Base-by-base conservation (phyloP, 2,113 vertebrate species). In the Chamaea fasciata region DNA sequence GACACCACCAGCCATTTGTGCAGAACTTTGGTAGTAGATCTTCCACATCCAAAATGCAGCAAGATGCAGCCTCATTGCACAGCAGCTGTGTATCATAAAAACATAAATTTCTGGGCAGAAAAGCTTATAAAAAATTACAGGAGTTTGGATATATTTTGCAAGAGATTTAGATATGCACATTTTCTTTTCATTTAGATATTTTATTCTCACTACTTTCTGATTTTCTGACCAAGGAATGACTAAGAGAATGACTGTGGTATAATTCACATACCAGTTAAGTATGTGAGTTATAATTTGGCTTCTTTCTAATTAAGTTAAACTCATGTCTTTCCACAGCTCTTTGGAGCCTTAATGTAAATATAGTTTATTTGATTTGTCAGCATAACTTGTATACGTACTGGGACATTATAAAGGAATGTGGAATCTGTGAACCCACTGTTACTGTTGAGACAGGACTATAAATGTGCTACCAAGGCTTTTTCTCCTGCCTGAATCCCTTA, bases 361-460 rank as follows among this genome's bases (percentile, higher is more conserved):
- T 17, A 84, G 52, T 82, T 83, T 95, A 94, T 93, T 97, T 88
- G 76, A 94, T 97, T 91, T 97, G 95, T 92, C 81, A 96, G 56
- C 33, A 82, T 74, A 87, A 90, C 91, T 83, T 92, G 24, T 94
- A 30, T 91, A 68, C 93, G 87, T 94, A 94, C 39, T 80, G 76
- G 73, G 41, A 87, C 21, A 88, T 95, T 85, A 92, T 89, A 71
- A 94, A 87, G 75, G 96, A 95, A 96, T 31, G 26, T 55, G 30
- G 64, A 85, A 89, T 62, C 73, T 97, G 41, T 67, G 74, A 94
- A 59, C 56, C 6, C 50, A 37, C 15, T 56, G 67, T 76, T 96
- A 64, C 56, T 96, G 68, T 92, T 87, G 60, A 93, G 41, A 75
- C 9, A 67, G 35, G 23, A 83, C 85, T 88, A 67, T 68, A 94